These are phyloP conservation scores for Lophotis ruficrista DNA, from an alignment of 2,113 vertebrate genomes.

Conservation along the genomic window DNA sequence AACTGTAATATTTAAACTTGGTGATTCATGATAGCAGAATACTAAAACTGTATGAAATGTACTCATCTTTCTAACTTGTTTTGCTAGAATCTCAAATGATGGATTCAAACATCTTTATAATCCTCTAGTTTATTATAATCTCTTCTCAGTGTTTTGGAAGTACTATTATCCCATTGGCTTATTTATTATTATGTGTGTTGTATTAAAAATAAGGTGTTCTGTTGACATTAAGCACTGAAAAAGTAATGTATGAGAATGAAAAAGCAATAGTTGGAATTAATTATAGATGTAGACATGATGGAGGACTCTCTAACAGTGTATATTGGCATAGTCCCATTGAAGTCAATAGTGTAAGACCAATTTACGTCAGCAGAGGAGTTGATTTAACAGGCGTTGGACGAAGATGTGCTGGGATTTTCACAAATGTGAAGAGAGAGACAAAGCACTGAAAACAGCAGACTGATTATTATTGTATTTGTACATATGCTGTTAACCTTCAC, in stretches of 20 bases:
- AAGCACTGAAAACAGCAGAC: neutral
- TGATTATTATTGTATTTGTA: neutral
- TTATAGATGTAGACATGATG: neutral
- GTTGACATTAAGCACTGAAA: constrained; percentile 27
- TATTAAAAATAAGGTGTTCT: neutral
- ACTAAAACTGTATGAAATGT: neutral
- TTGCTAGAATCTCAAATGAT: constrained; percentile 31
- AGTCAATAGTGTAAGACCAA: constrained; percentile 36
- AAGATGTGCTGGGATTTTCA: neutral
- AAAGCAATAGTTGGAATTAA: constrained; percentile 22
- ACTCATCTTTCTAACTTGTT: constrained; percentile 26
- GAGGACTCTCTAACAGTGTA: neutral
- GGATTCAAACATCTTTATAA: constrained; percentile 26
- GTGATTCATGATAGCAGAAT: constrained; percentile 42
- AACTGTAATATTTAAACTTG: constrained; percentile 47
- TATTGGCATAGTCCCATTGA: neutral
- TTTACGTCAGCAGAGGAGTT: neutral
- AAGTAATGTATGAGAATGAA: constrained; percentile 10
- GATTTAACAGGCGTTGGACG: neutral
- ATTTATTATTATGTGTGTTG: constrained; percentile 24
- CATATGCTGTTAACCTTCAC: neutral
- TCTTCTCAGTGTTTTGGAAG: neutral
- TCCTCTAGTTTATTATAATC: neutral
- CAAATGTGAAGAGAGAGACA: neutral
- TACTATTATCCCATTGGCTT: neutral